phyloP scores from a whole-genome alignment of 2,888 invertebrate species.

The Lasioglossum pauxillum region DNA sequence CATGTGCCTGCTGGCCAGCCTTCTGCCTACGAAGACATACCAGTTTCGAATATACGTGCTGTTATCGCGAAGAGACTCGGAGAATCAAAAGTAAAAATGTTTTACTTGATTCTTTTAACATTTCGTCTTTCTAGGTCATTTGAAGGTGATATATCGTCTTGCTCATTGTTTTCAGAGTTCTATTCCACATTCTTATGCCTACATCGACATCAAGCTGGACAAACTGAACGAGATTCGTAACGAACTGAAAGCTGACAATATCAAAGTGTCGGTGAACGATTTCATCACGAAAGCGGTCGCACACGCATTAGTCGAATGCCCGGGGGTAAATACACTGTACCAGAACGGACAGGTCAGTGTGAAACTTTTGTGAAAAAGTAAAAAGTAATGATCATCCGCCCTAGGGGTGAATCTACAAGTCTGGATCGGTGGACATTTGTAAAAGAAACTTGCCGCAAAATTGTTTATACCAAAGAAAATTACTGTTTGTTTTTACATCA shows the following conservation, averaged over 20 bases:
- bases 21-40: conserved; percentile 85
- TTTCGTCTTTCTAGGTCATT: not conserved
- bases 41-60: conserved; percentile 87
- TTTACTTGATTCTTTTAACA: not conserved
- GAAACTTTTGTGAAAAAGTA: not conserved
- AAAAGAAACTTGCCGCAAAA: no score
- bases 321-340: conserved; percentile 85
- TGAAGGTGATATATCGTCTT: not conserved
- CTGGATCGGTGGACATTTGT: no score
- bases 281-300: conserved; percentile 88
- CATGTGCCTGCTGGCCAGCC: conserved; percentile 56
- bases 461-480: no score
- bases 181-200: conserved; percentile 89
- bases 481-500: no score
- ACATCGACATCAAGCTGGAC: conserved; percentile 86
- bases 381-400: no score
- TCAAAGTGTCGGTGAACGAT: conserved; percentile 88
- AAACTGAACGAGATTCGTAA: conserved; percentile 85
- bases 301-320: conserved; percentile 86
- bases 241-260: conserved; percentile 85
- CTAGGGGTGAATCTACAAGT: no score
- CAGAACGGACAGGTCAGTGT: conserved; percentile 83
- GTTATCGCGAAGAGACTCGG: conserved; percentile 88
- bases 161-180: conserved; percentile 85
- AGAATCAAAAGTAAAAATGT: conserved; percentile 86